phyloP scores from a whole-genome alignment of 2,113 vertebrate genomes.

The Daphoenositta chrysoptera region DNA sequence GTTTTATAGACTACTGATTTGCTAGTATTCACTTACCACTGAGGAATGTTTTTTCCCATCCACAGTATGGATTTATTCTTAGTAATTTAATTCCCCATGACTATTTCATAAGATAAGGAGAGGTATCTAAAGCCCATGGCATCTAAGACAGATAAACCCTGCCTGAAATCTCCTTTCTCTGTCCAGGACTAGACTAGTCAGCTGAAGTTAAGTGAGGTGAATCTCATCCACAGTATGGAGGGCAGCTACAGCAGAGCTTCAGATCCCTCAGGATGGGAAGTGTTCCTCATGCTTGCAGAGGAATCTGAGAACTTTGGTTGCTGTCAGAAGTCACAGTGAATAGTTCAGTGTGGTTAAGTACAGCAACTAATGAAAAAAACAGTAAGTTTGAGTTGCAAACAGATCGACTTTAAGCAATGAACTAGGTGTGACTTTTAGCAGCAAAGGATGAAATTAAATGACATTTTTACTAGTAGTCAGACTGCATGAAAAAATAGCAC shows the following conservation, averaged over 20 bases:
- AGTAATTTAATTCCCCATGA: background rate
- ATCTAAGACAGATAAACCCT: background rate
- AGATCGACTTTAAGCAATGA: background rate
- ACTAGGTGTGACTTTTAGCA: background rate
- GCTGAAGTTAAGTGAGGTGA: background rate
- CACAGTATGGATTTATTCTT: background rate
- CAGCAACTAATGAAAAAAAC: background rate
- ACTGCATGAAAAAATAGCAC: background rate
- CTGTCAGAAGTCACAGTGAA: background rate
- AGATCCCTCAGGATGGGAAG: background rate
- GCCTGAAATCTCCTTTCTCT: background rate
- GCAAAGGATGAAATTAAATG: background rate
- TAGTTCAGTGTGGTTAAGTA: background rate
- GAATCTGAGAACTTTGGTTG: background rate
- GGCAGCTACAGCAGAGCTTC: background rate
- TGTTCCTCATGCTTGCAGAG: background rate
- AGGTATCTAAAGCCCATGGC: background rate
- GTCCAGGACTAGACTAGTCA: background rate
- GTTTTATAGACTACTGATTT: background rate
- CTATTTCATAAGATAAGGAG: background rate
- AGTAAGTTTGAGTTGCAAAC: background rate
- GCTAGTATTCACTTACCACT: background rate
- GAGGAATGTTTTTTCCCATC: background rate
- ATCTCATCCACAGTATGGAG: background rate
- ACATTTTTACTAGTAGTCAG: background rate